Base-by-base conservation (phyloP, 2,113 vertebrate genomes). In the Albula goreensis region DNA sequence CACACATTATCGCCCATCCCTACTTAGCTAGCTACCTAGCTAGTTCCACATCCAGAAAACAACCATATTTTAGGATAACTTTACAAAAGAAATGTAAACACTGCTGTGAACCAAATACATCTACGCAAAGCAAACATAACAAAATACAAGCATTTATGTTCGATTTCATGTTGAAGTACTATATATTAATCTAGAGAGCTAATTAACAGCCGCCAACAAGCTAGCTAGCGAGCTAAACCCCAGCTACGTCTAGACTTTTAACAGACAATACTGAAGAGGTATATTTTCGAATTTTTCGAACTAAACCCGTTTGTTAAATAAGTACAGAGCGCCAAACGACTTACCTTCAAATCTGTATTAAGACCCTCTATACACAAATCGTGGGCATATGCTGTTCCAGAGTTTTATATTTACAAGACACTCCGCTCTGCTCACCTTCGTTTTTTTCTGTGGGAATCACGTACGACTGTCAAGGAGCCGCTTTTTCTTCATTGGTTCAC, bases 401-500 rank as follows among this genome's bases (percentile, higher is more conserved):
- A 86, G 85, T 85, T 85, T 79, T 57, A 78, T 86, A 85, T 80
- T 80, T 87, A 84, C 87, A 84, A 85, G 88, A 84, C 57, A 66
- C 63, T 87, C 81, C 79, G 52, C 57, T 87, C 57, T 66, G 80
- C 82, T 86, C 78, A 13, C 78, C 66, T 74, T 83, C 78, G 80
- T 85, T 82, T 85, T 87, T 89, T 85, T 88, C 52, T 83, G 57
- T 66, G 85, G 50, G 83, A 83, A 83, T 84, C 79, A 81, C 77
- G 56, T 82, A 87, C 22, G 78, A n/a, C 89, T 82, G 82, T 89
- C 89, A 84, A 82, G 86, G 66, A 51, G 86, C 81, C 57, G 63
- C 86, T 3, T 5, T 31, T 52, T 81, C 41, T 78, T 89, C 86
- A 94, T 95, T 95, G 94, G 94, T 0, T 88, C 9, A 48, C 3